Percentiles rank a stretch among this genome's conserved stretches.
Evolutionary conservation across 2,888 invertebrate species (phyloP).

Genomic region (Drosophila kokeensis): DNA sequence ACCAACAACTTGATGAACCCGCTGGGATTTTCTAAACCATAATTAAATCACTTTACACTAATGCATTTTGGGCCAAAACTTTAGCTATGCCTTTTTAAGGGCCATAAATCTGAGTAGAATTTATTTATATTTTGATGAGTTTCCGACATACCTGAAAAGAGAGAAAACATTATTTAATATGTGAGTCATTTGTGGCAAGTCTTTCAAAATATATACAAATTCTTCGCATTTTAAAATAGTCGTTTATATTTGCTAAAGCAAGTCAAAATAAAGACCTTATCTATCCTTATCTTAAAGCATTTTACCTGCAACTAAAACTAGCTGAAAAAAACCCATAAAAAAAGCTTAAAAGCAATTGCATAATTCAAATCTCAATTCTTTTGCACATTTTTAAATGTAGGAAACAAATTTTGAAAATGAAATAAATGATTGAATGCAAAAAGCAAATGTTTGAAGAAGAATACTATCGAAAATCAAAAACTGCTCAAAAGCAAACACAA

Average conservation of each 20-base stretch:
- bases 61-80: constrained; percentile 2
- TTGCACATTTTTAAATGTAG: constrained; percentile 11
- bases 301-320: neutral
- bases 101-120: neutral
- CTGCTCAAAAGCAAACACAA: constrained; percentile 20
- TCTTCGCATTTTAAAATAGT: neutral
- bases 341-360: constrained; percentile 13
- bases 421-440: constrained; percentile 36
- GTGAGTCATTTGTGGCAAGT: neutral
- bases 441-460: constrained; percentile 5
- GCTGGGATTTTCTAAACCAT: neutral
- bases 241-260: neutral
- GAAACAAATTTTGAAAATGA: constrained; percentile 14
- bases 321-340: neutral
- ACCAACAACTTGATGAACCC: constrained; percentile 13
- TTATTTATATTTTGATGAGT: neutral
- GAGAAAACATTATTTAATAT: neutral
- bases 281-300: neutral
- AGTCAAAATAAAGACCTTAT: neutral
- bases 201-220: neutral
- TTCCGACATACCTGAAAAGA: constrained; percentile 17
- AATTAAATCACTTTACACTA: constrained; percentile 31
- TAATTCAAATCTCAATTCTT: constrained; percentile 1
- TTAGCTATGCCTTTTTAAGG: neutral
- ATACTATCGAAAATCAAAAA: constrained; percentile 5